A percentile compares a stretch with the other conserved stretches of the same genome.
Conservation (phyloP, 2,888 invertebrate genomes). For the Sceliomorpha sp. region DNA sequence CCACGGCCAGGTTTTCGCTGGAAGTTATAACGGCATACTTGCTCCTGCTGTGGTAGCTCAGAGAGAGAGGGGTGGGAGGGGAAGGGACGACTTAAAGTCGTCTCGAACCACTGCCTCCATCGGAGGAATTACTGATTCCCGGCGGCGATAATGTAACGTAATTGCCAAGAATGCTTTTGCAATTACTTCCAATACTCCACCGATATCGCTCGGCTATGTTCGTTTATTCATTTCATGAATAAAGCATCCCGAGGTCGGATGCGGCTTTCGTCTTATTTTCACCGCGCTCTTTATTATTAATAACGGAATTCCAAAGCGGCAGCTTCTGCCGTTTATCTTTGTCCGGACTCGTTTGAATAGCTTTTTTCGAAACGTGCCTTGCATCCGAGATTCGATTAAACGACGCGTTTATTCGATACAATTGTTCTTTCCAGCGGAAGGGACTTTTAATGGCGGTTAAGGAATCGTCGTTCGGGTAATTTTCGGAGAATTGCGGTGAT, state of each 20-base stretch:
- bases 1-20: constrained; percentile 40
- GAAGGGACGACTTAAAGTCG: constrained; percentile 17
- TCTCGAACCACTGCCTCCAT: constrained; percentile 17
- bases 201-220: constrained; percentile 11
- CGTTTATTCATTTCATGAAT: constrained; percentile 32
- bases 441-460: too few species aligned
- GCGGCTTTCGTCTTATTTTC: constrained; percentile 8
- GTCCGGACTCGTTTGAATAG: too few species aligned
- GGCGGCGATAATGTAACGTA: constrained; percentile 31
- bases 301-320: too few species aligned
- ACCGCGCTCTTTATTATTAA: too few species aligned
- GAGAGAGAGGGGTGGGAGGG: too few species aligned
- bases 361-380: too few species aligned
- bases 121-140: constrained; percentile 29
- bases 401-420: too few species aligned
- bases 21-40: constrained; percentile 43
- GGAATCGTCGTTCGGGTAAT: too few species aligned
- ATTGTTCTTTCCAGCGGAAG: too few species aligned
- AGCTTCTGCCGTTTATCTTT: too few species aligned
- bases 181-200: constrained; percentile 23
- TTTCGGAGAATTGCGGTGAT: too few species aligned
- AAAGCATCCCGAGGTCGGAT: constrained; percentile 13
- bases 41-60: constrained; percentile 19
- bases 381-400: too few species aligned
- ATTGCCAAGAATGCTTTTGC: constrained; percentile 34